phyloP scores from a whole-genome alignment of 1,140 invertebrate species.

The Aphaenogaster ashmeadi region DNA sequence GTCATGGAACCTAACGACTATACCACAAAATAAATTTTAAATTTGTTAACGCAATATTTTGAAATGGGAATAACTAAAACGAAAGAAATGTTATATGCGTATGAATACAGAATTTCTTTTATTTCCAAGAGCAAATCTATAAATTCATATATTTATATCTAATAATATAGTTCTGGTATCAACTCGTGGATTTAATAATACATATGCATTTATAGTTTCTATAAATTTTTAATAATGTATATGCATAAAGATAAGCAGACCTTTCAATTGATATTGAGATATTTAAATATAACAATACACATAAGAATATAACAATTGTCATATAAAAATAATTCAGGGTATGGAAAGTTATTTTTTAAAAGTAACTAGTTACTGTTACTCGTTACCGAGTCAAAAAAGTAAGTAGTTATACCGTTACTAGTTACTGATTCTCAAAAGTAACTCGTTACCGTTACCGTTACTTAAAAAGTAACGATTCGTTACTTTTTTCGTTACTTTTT shows the following conservation, averaged over 20 bases:
- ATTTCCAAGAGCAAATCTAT: not conserved
- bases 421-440: too few relatives aligned
- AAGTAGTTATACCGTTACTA: too few relatives aligned
- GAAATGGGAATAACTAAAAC: not conserved
- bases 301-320: not conserved
- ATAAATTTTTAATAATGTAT: slow-evolving; percentile 10
- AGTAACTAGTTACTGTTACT: too few relatives aligned
- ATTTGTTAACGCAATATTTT: slow-evolving; percentile 17
- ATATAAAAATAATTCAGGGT: not conserved
- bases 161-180: not conserved
- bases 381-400: too few relatives aligned
- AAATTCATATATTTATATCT: not conserved
- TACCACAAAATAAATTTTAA: not conserved
- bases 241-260: not conserved
- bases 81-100: not conserved
- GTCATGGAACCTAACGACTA: not conserved
- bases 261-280: not conserved
- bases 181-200: not conserved
- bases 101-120: not conserved
- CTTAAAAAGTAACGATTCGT: too few relatives aligned
- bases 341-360: too few relatives aligned
- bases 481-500: too few relatives aligned
- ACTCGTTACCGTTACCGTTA: too few relatives aligned
- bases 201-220: not conserved
- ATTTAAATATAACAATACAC: not conserved